Evolutionary conservation across 2,888 invertebrate genomes (phyloP).

Genomic region (Pyrgus malvae): DNA sequence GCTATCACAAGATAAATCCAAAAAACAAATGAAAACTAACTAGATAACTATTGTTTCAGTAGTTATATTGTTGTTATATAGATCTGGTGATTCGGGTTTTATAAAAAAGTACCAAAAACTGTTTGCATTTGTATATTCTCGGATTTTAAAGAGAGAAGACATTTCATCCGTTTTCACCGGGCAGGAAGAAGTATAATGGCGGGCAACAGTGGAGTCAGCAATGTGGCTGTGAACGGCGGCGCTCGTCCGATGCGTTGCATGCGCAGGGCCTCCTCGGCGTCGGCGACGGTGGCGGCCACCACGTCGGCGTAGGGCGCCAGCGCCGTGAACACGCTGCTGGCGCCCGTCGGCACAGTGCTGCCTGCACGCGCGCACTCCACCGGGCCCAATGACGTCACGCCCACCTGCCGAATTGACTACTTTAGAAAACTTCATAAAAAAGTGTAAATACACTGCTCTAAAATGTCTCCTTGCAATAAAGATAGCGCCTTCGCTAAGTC

Average conservation of each 20-base stretch:
- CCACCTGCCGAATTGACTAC: slow-evolving; percentile 49
- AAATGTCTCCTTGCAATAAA: too few relatives aligned
- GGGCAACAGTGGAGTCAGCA: not conserved
- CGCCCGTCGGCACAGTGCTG: slow-evolving; percentile 35
- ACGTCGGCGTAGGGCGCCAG: slow-evolving; percentile 54
- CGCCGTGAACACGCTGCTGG: slow-evolving; percentile 64
- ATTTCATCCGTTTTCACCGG: not conserved
- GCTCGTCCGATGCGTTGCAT: slow-evolving; percentile 36
- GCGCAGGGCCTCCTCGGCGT: slow-evolving; percentile 46
- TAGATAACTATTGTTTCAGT: too few relatives aligned
- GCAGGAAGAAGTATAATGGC: not conserved
- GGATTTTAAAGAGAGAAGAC: too few relatives aligned
- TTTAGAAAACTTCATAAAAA: too few relatives aligned
- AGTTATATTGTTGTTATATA: too few relatives aligned
- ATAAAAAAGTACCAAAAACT: too few relatives aligned
- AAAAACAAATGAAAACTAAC: too few relatives aligned
- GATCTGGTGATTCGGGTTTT: too few relatives aligned
- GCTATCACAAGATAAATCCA: too few relatives aligned
- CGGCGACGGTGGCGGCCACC: slow-evolving; percentile 42
- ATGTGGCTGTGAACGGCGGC: not conserved
- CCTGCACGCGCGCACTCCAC: slow-evolving; percentile 46
- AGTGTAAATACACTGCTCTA: too few relatives aligned
- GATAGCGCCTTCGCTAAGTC: too few relatives aligned
- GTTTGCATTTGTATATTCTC: too few relatives aligned
- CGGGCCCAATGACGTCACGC: slow-evolving; percentile 66